These are phyloP conservation scores for Rhea pennata DNA, from an alignment of 2,113 vertebrate species.

Conservation along the genomic window DNA sequence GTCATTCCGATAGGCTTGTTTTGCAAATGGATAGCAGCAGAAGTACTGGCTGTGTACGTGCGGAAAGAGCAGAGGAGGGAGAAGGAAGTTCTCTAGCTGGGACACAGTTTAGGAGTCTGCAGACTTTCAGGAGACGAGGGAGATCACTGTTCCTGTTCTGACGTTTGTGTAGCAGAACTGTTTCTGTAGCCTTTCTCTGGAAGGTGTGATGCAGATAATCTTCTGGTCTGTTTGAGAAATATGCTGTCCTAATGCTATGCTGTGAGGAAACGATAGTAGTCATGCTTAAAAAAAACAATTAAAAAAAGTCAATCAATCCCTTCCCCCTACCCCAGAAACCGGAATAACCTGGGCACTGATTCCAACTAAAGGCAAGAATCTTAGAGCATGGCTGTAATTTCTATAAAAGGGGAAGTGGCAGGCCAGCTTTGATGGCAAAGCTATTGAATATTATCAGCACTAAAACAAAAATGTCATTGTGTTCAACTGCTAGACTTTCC, in stretches of 20 bases:
- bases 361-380: conserved; percentile 48
- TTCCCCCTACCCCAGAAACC: neutral
- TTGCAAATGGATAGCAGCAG: neutral
- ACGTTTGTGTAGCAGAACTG: conserved; percentile 4
- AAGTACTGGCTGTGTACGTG: neutral
- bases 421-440: conserved; percentile 59
- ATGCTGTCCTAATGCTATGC: conserved; percentile 20
- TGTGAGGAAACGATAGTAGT: conserved; percentile 31
- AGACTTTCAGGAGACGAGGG: neutral
- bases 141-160: neutral
- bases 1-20: neutral
- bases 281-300: conserved; percentile 9
- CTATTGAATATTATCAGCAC: conserved; percentile 72
- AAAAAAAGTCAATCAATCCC: neutral
- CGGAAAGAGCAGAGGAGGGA: neutral
- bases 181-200: conserved; percentile 10
- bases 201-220: neutral
- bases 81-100: neutral
- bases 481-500: conserved; percentile 55
- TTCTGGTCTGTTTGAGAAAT: conserved; percentile 20
- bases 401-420: conserved; percentile 49
- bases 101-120: neutral
- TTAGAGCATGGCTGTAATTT: conserved; percentile 48
- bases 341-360: conserved; percentile 50
- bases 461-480: conserved; percentile 72